Percentiles rank a stretch among this genome's conserved stretches.
Evolutionary conservation across 2,797 vertebrate genomes (phyloP).

Genomic region (Acomys russatus): DNA sequence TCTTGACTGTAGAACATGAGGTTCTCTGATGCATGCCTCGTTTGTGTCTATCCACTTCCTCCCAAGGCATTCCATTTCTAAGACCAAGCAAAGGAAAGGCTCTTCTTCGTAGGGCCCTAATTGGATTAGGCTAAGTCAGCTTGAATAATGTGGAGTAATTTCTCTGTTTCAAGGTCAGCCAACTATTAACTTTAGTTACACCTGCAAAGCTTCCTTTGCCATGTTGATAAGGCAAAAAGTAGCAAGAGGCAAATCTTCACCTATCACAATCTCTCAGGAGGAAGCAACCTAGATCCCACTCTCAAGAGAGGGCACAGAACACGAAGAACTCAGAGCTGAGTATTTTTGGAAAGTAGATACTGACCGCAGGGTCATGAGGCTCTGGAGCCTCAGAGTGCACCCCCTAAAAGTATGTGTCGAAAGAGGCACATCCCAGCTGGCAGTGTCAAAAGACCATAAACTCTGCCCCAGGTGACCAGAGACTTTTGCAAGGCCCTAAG

Average conservation of each 20-base stretch:
- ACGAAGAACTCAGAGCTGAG: neutral
- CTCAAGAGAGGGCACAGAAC: neutral
- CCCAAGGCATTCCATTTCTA: neutral
- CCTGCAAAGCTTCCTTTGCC: neutral
- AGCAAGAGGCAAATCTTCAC: slow-evolving; percentile 35
- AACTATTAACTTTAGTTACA: slow-evolving; percentile 17
- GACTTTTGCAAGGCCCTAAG: slow-evolving; percentile 26
- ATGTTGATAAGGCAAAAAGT: slow-evolving; percentile 20
- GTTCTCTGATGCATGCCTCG: neutral
- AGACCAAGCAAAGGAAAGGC: slow-evolving; percentile 8
- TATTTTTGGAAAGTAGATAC: neutral
- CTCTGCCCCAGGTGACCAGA: neutral
- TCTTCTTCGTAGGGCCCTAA: neutral
- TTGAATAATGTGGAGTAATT: neutral
- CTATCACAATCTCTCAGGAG: neutral
- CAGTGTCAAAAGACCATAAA: neutral
- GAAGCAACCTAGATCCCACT: neutral
- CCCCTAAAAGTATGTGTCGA: neutral
- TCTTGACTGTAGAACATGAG: neutral
- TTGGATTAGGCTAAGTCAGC: neutral
- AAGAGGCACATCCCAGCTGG: neutral
- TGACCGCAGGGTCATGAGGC: neutral
- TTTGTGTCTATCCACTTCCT: neutral
- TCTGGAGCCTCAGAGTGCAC: neutral
- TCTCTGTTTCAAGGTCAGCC: slow-evolving; percentile 24